Evolutionary conservation across 2,113 vertebrate genomes (phyloP), one percentile per base, ranked within the genome.

Genomic region (Atractosteus spatula): DNA sequence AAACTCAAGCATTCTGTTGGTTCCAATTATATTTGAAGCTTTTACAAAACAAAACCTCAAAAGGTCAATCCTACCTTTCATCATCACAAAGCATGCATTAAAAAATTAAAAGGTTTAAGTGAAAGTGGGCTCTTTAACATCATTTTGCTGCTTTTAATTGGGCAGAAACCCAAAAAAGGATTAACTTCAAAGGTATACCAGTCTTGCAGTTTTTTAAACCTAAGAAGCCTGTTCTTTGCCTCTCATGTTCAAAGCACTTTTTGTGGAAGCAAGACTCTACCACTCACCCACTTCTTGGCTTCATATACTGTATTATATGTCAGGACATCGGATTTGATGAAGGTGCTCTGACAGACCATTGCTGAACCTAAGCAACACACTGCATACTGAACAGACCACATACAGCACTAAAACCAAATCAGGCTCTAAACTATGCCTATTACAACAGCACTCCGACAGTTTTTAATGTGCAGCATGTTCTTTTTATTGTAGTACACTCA

Each of bases 161-260:
- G 82, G 76, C 78, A 74, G 76, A 71, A 73, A 80, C 71, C 81
- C 72, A 62, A 17, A 68, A 68, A 74, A 85, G 74, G 83, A 79
- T 81, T 76, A 87, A 84, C 80, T 84, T 81, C 75, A 81, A 82
- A 80, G 71, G 68, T 77, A 72, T 64, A 61, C 70, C 66, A 69
- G 64, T 78, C 70, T 65, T 29, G 3, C 59, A 65, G 29, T 29
- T 12, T 59, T 59, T 8, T 71, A 69, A 69, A 73, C 69, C 72
- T 78, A 75, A 74, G 70, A 72, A 67, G 75, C 77, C 76, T 72
- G 77, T 78, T 76, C 56, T 4, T 81, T 66, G 71, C 69, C 76
- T 79, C 75, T 85, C 79, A 74, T 79, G 79, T 84, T 85, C 79
- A 79, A 84, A 84, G 80, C 72, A 54, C 67, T 80, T 80, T 80